phyloP scores from a whole-genome alignment of 2,888 invertebrate species.

The Drosophila borealis region DNA sequence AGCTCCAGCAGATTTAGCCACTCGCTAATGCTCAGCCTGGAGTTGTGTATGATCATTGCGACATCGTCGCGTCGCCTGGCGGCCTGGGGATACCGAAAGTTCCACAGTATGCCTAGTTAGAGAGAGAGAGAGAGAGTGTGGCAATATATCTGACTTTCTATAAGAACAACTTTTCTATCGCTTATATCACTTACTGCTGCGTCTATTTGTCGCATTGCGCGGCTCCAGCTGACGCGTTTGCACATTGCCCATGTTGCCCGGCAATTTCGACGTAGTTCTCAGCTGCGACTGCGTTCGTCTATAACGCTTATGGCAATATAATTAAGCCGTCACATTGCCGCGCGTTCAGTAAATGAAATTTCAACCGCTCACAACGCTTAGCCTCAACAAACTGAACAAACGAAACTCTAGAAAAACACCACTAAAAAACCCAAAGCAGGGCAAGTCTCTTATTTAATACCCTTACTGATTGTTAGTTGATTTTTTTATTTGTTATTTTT shows the following conservation, averaged over 20 bases:
- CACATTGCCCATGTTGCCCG: slow-evolving; percentile 74
- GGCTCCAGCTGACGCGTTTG: slow-evolving; percentile 69
- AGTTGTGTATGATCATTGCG: slow-evolving; percentile 81
- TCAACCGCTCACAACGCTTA: slow-evolving; percentile 56
- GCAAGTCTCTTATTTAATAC: slow-evolving; percentile 24
- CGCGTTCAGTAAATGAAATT: slow-evolving; percentile 45
- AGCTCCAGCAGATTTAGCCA: slow-evolving; percentile 88
- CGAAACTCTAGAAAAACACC: slow-evolving; percentile 43
- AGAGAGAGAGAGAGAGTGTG: background rate
- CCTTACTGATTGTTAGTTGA: slow-evolving; percentile 2
- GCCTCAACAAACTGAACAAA: slow-evolving; percentile 60
- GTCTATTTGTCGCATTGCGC: slow-evolving; percentile 64
- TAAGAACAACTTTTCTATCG: background rate
- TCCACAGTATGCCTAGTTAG: slow-evolving; percentile 85
- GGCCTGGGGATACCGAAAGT: slow-evolving; percentile 84
- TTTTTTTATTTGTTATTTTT: no score
- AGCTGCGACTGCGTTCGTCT: slow-evolving; percentile 17
- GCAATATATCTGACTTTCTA: background rate
- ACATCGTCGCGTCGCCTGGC: slow-evolving; percentile 79
- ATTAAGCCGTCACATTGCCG: slow-evolving; percentile 55
- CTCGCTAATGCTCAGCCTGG: slow-evolving; percentile 86
- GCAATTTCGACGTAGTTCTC: slow-evolving; percentile 22
- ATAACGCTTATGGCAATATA: slow-evolving; percentile 43
- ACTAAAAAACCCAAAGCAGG: background rate
- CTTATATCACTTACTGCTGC: slow-evolving; percentile 68